Conservation (phyloP, 2,113 vertebrate genomes). For the Apteryx owenii region DNA sequence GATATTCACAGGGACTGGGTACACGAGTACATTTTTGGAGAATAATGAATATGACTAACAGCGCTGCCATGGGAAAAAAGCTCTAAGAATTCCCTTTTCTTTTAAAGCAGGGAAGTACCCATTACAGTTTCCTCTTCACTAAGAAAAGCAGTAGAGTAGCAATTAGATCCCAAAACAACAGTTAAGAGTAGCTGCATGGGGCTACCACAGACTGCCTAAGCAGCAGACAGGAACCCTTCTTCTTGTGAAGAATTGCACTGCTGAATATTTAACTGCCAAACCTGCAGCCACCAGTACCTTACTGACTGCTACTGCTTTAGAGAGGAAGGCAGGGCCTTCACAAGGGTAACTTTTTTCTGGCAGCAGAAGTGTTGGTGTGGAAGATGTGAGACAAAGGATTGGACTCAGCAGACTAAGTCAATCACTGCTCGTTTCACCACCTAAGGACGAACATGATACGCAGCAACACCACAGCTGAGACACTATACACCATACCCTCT, state of each 20-base stretch:
- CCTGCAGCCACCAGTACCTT: neutral
- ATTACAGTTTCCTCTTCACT: constrained; percentile 12
- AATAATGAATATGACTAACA: constrained; percentile 20
- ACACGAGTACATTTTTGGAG: constrained; percentile 2
- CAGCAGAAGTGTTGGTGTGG: neutral
- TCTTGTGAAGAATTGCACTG: neutral
- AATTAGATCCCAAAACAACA: constrained; percentile 2
- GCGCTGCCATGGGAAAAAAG: constrained; percentile 37
- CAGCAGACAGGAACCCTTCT: neutral
- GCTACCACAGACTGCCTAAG: constrained; percentile 8
- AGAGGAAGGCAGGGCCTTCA: constrained; percentile 3
- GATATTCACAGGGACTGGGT: neutral
- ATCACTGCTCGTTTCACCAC: constrained; percentile 16
- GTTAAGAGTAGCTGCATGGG: neutral
- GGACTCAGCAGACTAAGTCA: neutral
- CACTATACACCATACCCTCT: neutral
- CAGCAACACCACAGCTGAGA: constrained; percentile 18
- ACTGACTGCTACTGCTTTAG: neutral
- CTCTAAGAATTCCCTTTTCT: constrained; percentile 51
- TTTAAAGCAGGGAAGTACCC: constrained; percentile 28
- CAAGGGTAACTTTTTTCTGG: constrained; percentile 4
- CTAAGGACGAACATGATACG: constrained; percentile 2
- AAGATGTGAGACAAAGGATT: neutral
- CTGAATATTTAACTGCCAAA: neutral
- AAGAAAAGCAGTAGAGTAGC: neutral